Conservation (phyloP, 2,797 vertebrate species). For the Anabacerthia variegaticeps region DNA sequence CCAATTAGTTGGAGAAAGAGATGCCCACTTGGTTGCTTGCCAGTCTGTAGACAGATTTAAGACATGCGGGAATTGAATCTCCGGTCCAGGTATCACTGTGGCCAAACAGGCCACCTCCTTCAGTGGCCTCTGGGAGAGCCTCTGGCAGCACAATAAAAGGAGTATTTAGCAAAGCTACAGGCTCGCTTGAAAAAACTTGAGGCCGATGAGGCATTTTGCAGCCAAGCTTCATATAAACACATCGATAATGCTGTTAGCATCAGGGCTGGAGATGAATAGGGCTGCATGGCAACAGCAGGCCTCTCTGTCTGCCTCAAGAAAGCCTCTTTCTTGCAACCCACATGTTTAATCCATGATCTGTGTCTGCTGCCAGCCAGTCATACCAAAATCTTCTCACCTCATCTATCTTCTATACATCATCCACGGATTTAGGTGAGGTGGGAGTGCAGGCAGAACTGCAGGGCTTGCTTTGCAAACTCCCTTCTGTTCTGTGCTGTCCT, state of each 20-base stretch:
- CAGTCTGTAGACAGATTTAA: slow-evolving; percentile 48
- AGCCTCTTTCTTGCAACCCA: slow-evolving; percentile 17
- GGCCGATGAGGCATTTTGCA: slow-evolving; percentile 16
- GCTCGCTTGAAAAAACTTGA: background rate
- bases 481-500: background rate
- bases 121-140: background rate
- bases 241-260: slow-evolving; percentile 1
- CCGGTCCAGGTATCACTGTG: background rate
- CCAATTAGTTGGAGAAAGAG: background rate
- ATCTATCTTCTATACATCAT: background rate
- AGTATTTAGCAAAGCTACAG: slow-evolving; percentile 28
- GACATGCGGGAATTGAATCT: background rate
- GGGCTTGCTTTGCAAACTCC: accelerated
- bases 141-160: slow-evolving; percentile 52
- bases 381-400: background rate
- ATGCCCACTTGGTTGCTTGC: background rate
- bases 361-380: background rate
- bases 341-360: background rate
- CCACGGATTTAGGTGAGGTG: accelerated
- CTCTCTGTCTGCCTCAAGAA: slow-evolving; percentile 32
- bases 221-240: slow-evolving; percentile 42
- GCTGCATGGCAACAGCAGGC: background rate
- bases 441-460: background rate
- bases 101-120: slow-evolving; percentile 42
- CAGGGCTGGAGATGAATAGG: background rate